Evolutionary conservation across 2,888 invertebrate species (phyloP), one percentile per base, ranked within the genome.

Genomic region (Morpho helenor): DNA sequence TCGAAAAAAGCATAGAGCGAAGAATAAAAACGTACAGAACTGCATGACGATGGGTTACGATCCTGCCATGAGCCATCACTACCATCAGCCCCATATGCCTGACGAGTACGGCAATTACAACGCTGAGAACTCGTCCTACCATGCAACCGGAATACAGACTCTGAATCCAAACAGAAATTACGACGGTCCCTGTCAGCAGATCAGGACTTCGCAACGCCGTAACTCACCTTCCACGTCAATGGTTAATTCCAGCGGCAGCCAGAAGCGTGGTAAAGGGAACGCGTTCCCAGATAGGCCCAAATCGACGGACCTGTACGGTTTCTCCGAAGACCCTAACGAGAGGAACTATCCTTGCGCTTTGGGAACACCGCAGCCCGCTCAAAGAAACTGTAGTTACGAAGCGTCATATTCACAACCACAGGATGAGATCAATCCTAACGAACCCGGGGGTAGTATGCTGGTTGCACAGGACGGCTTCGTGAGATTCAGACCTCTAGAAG

Each of bases 391-490:
- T 60, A 74, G 85, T 52, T 79, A 92, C 76, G 84, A 92, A 76
- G 77, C 92, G 63, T 77, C 93, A 76, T 86, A 93, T 87, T 71
- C 87, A 77, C 85, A 93, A 73, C 87, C 91, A 6, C 91, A 91
- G 68, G 92, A 92, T 71, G 92, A 91, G 70, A 80, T 87, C 6
- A 80, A 85, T 70, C 77, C 82, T 0, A 73, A 67, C 42, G 90
- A 93, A 73, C 91, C 92, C 65, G 91, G 92, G 51, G 91, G 92
- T 59, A 93, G 96, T 68, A 96, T 97, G 96, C 87, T 97, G 64
- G 96, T 97, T n/a, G 95, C 96, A 62, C 97, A 97, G 76, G 96
- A 97, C 75, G 97, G 97, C 6, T 96, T 97, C 81, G 95, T 97
- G 9, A 91, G 97, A 68, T 97, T 97, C 85, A 92, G 96, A 63